A percentile compares a stretch with the other conserved stretches of the same genome.
phyloP scores from a whole-genome alignment of 2,113 vertebrate species.

The Stegostoma tigrinum region DNA sequence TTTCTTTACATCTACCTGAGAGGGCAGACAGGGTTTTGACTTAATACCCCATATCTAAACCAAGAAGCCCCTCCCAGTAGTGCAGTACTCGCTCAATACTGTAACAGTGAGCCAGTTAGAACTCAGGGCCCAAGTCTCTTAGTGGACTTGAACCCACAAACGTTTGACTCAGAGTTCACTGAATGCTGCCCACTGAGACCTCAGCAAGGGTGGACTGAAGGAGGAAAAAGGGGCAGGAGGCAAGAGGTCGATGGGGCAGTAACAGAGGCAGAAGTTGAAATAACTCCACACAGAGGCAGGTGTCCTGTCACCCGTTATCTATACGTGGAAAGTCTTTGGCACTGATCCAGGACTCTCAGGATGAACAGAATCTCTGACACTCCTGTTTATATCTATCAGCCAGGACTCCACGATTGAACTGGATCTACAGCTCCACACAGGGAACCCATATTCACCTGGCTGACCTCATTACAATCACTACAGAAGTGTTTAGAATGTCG shows the following conservation, averaged over 20 bases:
- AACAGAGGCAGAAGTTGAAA: no score
- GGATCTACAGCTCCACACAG: no score
- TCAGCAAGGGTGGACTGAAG: not conserved
- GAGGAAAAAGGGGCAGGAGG: not conserved
- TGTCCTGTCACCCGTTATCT: no score
- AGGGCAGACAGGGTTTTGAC: not conserved
- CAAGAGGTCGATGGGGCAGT: not conserved
- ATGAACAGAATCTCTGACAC: no score
- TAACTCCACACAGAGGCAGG: no score
- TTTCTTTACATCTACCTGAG: not conserved
- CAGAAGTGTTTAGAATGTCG: not conserved
- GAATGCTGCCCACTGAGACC: not conserved
- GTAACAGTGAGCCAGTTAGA: not conserved
- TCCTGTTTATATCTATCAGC: no score
- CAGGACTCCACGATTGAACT: no score
- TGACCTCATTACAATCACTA: no score
- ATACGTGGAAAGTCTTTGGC: no score
- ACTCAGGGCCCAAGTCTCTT: not conserved
- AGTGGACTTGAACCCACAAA: not conserved
- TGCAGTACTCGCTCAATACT: not conserved
- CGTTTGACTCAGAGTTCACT: not conserved
- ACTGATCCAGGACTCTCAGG: no score
- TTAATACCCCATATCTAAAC: not conserved
- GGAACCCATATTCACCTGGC: no score
- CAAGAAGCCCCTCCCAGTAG: not conserved